Evolutionary conservation across 2,113 vertebrate genomes (phyloP).

Genomic region (Aegotheles bennettii): DNA sequence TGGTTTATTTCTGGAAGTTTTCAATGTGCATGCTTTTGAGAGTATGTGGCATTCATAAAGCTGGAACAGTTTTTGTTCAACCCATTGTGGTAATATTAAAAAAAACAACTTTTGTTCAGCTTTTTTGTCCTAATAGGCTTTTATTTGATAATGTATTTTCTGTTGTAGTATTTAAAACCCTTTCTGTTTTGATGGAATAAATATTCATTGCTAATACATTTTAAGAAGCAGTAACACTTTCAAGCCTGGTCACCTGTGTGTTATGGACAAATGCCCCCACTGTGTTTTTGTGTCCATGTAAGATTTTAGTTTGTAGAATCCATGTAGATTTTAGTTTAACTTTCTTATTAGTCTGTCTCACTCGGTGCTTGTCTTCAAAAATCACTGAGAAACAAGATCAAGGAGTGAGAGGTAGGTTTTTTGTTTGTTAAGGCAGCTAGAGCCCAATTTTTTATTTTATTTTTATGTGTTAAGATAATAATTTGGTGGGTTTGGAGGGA

Average conservation of each 20-base stretch:
- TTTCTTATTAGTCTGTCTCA: not conserved
- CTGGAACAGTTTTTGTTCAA: not conserved
- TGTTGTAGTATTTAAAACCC: not conserved
- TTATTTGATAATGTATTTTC: not conserved
- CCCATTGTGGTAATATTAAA: not conserved
- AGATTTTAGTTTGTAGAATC: not conserved
- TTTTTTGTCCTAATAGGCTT: not conserved
- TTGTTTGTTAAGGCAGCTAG: not conserved
- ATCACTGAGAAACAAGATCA: not conserved
- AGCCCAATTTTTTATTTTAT: not conserved
- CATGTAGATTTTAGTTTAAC: no score
- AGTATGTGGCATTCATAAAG: not conserved
- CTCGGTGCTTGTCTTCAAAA: not conserved
- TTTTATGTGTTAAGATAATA: not conserved
- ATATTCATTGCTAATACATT: not conserved
- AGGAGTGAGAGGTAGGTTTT: not conserved
- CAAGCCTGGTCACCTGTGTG: not conserved
- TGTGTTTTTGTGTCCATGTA: not conserved
- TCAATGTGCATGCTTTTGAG: not conserved
- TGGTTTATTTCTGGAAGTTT: not conserved
- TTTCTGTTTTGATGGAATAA: not conserved
- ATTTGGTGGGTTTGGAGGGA: not conserved
- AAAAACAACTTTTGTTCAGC: not conserved
- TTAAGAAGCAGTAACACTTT: not conserved
- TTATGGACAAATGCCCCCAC: not conserved